Evolutionary conservation across 1,140 invertebrate genomes (phyloP).

Genomic region (Whitmania pigra): DNA sequence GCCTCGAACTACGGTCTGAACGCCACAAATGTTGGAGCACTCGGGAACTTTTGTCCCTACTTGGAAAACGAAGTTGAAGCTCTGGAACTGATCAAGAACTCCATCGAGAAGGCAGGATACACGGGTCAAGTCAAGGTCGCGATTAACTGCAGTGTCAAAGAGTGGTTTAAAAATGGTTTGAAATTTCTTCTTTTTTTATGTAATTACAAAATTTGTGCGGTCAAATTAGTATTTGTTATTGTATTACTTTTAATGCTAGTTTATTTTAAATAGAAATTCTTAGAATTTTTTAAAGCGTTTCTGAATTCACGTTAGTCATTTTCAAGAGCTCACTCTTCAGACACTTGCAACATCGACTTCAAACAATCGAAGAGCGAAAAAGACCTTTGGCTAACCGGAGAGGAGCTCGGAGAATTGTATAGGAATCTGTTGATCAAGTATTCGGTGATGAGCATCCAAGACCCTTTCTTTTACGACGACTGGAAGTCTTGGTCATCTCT

Average conservation of each 20-base stretch:
- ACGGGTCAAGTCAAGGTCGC: constrained; percentile 87
- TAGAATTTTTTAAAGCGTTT: too few relatives aligned
- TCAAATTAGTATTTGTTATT: too few relatives aligned
- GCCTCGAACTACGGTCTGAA: neutral
- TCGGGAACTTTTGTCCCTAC: neutral
- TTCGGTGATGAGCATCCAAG: constrained; percentile 94
- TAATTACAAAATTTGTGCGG: too few relatives aligned
- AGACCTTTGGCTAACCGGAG: constrained; percentile 57
- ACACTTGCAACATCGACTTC: too few relatives aligned
- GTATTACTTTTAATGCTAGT: too few relatives aligned
- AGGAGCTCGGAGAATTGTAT: constrained; percentile 74
- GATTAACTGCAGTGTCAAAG: constrained; percentile 97
- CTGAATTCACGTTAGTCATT: too few relatives aligned
- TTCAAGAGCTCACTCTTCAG: too few relatives aligned
- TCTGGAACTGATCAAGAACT: constrained; percentile 70
- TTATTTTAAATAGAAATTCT: too few relatives aligned
- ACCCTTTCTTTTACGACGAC: constrained; percentile 94
- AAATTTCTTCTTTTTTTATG: constrained; percentile 37
- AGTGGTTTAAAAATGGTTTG: constrained; percentile 67
- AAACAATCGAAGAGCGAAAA: neutral
- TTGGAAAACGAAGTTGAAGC: constrained; percentile 25
- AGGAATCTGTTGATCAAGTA: constrained; percentile 80
- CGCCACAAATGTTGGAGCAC: neutral
- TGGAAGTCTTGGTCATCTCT: constrained; percentile 83
- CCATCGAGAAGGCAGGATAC: constrained; percentile 85